A percentile compares a stretch with the other conserved stretches of the same genome.
Conservation (phyloP, 2,888 invertebrate genomes). For the Tricholauxania praeusta region DNA sequence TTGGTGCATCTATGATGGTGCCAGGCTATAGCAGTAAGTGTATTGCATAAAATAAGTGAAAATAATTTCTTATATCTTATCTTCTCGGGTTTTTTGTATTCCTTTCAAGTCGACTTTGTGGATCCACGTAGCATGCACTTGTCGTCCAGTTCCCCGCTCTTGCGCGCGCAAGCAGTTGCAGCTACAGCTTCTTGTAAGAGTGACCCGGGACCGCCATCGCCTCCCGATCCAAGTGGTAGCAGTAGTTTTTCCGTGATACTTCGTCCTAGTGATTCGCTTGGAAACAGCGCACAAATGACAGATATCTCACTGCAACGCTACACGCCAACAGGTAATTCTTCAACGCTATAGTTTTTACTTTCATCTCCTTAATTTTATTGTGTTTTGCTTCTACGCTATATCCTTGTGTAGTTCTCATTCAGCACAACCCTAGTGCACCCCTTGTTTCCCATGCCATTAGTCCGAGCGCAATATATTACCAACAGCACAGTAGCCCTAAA, state of each 20-base stretch:
- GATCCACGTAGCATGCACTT: slow-evolving; percentile 67
- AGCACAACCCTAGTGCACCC: slow-evolving; percentile 69
- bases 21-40: slow-evolving; percentile 84
- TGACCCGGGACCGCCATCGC: slow-evolving; percentile 62
- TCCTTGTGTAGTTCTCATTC: slow-evolving; percentile 59
- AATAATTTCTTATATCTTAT: neutral
- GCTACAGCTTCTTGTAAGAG: slow-evolving; percentile 55
- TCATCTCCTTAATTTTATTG: neutral
- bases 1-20: slow-evolving; percentile 74
- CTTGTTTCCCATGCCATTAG: slow-evolving; percentile 70
- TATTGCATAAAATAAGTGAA: neutral
- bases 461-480: slow-evolving; percentile 71
- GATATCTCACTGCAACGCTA: slow-evolving; percentile 62
- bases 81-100: neutral
- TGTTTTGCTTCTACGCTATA: neutral
- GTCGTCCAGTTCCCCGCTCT: slow-evolving; percentile 59
- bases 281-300: slow-evolving; percentile 45
- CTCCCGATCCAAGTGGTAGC: slow-evolving; percentile 53
- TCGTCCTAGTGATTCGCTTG: slow-evolving; percentile 59
- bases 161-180: slow-evolving; percentile 56
- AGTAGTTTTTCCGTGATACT: slow-evolving; percentile 64
- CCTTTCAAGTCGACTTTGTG: slow-evolving; percentile 63
- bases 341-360: neutral
- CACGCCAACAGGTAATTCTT: slow-evolving; percentile 56
- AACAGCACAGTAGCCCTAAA: slow-evolving; percentile 63